Evolutionary conservation across 2,797 vertebrate species (phyloP), one percentile per base, ranked within the genome.

Genomic region (Arvicola amphibius): DNA sequence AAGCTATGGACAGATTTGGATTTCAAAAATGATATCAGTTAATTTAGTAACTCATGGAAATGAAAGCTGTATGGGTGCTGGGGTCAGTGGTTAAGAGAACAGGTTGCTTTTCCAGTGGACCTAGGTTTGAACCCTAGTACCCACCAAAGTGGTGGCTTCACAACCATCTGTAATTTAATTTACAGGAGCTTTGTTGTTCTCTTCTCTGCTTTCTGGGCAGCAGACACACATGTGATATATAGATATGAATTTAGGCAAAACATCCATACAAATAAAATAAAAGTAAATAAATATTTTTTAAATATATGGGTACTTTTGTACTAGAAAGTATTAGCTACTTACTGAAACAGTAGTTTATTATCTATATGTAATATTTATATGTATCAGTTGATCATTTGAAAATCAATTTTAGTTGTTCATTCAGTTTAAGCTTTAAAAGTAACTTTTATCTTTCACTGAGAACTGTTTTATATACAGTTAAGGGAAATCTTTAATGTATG

Each of bases 371-470:
- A 77, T 61, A n/a, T 61, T 46, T 81, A 90, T 71, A 43, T 87
- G 3, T 3, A 88, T 92, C 29, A 86, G 16, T 23, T 96, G 23
- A 48, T 92, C 92, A 90, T 79, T 89, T 94, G 71, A 23, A 27
- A 95, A 73, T 84, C 83, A 37, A 51, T 11, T 83, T 90, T 92
- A 53, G 12, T 43, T 96, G 59, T 86, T 95, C 71, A 46, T 78
- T 94, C 74, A 83, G 32, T 95, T 94, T 84, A 46, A 92, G 34
- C 21, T 81, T 34, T 92, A 93, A 63, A 92, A 90, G 3, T 86
- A 90, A 78, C 4, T 71, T 32, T 46, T 88, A 88, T 0, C 80
- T 80, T 94, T 95, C 27, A 65, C 4, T 74, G 16, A 74, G 32
- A 59, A 19, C 17, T 76, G 78, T 92, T 59, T 69, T n/a, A 16